Conservation (phyloP, 2,797 vertebrate species). For the Babyrousa celebensis region DNA sequence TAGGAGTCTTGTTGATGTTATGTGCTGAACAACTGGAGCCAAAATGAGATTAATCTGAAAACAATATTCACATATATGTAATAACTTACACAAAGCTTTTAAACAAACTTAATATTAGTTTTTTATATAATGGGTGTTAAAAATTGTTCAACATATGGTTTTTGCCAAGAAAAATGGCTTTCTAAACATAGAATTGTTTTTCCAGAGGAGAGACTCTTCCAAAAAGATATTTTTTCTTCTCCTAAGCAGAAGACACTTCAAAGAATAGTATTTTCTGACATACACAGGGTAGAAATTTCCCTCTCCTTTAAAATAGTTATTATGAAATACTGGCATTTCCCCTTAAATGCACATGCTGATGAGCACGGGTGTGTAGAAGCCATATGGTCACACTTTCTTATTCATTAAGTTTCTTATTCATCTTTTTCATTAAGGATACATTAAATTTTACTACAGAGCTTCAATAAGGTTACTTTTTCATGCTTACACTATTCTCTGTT, state of each 20-base stretch:
- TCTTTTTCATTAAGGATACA: conserved; percentile 54
- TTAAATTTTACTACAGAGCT: conserved; percentile 41
- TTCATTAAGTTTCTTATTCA: conserved; percentile 16
- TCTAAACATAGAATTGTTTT: neutral
- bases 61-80: neutral
- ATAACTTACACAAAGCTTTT: neutral
- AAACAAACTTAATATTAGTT: neutral
- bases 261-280: neutral
- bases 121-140: neutral
- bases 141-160: neutral
- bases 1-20: neutral
- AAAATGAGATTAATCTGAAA: neutral
- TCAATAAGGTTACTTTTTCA: conserved; percentile 16
- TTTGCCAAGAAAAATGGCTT: neutral
- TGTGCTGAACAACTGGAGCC: neutral
- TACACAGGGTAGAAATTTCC: neutral
- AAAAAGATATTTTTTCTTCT: neutral
- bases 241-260: neutral
- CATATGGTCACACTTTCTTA: neutral
- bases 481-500: conserved; percentile 37
- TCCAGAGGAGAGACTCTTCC: neutral
- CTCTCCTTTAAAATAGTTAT: neutral
- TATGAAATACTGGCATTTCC: neutral
- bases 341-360: neutral
- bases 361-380: neutral